Evolutionary conservation across 2,113 vertebrate species (phyloP), one percentile per base, ranked within the genome.

Genomic region (Shinisaurus crocodilurus): DNA sequence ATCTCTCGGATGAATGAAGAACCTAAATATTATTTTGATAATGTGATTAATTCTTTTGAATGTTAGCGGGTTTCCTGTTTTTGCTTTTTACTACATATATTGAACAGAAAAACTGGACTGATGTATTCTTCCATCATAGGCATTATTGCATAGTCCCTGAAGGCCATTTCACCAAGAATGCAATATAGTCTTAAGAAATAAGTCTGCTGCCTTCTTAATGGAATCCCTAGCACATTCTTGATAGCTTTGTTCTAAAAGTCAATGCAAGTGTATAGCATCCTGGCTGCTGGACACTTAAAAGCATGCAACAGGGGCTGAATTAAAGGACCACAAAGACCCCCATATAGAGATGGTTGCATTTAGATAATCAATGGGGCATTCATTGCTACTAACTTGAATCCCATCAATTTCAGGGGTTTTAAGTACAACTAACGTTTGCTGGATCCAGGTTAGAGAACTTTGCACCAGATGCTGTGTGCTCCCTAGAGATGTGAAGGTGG

Each of bases 1-100:
- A 1, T 63, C 65, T 45, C 37, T 45, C 54, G 57, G 9, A 34
- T 15, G 57, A 77, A 32, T 10, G 25, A 54, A 54, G 27, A 29
- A 16, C 72, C 86, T 76, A 43, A 87, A 76, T 63, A 63, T 60
- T 63, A 40, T 48, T 88, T 76, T 25, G 23, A 85, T 79, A 89
- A 25, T 91, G 77, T 34, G 74, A 77, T 65, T 18, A 63, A 87
- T 87, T 43, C 89, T 89, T 65, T 91, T 92, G 89, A 48, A 63
- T 81, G 87, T 85, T 65, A 5, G 2, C 40, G 23, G 8, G 37
- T 25, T 54, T 37, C 45, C 67, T 29, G 1, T 18, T 29, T 90
- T 82, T 72, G 1, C 60, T 45, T 48, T 76, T 18, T 13, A 72
- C 18, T 87, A 1, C 25, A n/a, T 7, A 10, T 13, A 9, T 45